Conservation (phyloP, 2,888 invertebrate genomes). For the Augochlorella aurata region DNA sequence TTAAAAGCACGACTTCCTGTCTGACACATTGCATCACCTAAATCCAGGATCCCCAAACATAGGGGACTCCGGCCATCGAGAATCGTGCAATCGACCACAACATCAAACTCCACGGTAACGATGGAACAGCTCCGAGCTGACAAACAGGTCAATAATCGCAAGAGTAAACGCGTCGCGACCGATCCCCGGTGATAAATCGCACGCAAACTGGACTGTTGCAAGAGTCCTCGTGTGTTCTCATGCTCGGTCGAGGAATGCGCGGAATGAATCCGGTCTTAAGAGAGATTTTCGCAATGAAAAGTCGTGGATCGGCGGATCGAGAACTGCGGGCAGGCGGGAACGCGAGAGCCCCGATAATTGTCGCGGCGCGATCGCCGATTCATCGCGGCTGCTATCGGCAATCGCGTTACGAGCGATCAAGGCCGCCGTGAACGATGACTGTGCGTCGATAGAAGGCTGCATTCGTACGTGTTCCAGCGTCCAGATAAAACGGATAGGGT, state of each 20-base stretch:
- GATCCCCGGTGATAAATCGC: background rate
- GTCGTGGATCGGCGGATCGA: background rate
- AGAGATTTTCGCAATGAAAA: slow-evolving; percentile 1
- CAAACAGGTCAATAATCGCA: no score
- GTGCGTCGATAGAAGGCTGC: slow-evolving; percentile 3
- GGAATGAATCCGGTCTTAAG: slow-evolving; percentile 1
- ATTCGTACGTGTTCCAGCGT: slow-evolving; percentile 5
- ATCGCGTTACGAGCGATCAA: slow-evolving; percentile 17
- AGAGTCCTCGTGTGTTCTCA: background rate
- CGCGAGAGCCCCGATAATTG: background rate
- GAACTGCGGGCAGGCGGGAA: background rate
- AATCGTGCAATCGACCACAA: no score
- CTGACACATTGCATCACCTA: no score
- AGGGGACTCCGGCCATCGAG: no score
- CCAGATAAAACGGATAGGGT: slow-evolving; percentile 34
- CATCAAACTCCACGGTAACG: no score
- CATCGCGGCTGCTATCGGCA: background rate
- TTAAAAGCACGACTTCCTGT: no score
- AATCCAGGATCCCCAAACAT: no score
- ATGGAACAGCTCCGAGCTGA: no score
- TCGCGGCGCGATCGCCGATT: background rate
- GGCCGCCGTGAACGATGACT: slow-evolving; percentile 17
- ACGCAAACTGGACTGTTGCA: background rate
- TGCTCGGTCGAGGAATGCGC: background rate
- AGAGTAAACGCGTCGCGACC: background rate